Evolutionary conservation across 1,140 invertebrate species (phyloP).

Genomic region (Ruditapes philippinarum): DNA sequence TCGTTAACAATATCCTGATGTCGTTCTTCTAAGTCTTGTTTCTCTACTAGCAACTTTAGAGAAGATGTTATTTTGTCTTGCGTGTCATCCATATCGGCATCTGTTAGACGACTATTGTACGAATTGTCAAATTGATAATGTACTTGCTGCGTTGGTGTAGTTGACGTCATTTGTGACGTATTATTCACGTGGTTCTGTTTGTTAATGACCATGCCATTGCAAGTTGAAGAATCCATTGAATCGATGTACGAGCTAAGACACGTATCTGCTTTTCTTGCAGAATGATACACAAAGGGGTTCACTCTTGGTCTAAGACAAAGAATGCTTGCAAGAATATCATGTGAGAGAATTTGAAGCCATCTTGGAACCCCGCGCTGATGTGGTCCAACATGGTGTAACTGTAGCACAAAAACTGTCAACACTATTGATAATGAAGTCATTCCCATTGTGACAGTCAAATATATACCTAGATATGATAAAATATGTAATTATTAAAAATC

Average conservation of each 20-base stretch:
- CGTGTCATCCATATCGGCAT: conserved; percentile 35
- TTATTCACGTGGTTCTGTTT: not conserved
- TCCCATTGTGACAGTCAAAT: conserved; percentile 86
- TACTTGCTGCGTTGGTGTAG: not conserved
- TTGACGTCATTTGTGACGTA: conserved; percentile 18
- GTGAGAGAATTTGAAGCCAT: conserved; percentile 58
- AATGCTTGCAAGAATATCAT: conserved; percentile 68
- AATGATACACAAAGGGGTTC: conserved; percentile 55
- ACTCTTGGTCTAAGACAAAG: conserved; percentile 69
- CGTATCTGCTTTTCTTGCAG: conserved; percentile 41
- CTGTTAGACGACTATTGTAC: conserved; percentile 4
- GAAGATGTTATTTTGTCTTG: conserved; percentile 77
- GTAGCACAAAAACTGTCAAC: conserved; percentile 83
- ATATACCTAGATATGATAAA: conserved; percentile 80
- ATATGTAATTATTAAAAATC: no score
- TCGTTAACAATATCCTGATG: conserved; percentile 88
- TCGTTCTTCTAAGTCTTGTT: conserved; percentile 77
- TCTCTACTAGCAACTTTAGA: conserved; percentile 74
- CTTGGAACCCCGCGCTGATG: conserved; percentile 66
- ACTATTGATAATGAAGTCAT: conserved; percentile 86
- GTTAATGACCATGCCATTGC: conserved; percentile 55
- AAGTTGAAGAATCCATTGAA: conserved; percentile 53
- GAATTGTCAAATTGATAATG: conserved; percentile 62
- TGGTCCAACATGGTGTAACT: conserved; percentile 67
- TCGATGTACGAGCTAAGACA: conserved; percentile 70